Evolutionary conservation across 2,797 vertebrate species (phyloP), one percentile per base, ranked within the genome.

Genomic region (Gallirallus australis): DNA sequence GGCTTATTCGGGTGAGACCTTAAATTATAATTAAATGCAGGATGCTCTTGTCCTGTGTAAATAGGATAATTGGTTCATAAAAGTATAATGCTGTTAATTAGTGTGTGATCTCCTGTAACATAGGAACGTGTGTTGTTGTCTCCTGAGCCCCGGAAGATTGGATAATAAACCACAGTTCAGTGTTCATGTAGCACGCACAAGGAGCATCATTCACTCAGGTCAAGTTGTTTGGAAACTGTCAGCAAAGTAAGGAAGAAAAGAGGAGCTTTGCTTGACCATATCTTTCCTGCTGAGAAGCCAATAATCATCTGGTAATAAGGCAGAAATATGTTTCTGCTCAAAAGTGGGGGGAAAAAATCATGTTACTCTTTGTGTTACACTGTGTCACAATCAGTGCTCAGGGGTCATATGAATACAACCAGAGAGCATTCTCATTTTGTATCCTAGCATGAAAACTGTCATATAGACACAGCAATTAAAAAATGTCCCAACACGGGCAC

Each of bases 21-120:
- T 82, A 83, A 94, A 90, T 95, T 92, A 85, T 91, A 97, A 96
- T 95, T 92, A 94, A 94, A 80, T 76, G 80, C 84, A 91, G 39
- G 77, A 96, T 96, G 59, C 89, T 47, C 66, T 95, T 81, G 69
- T 85, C 72, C 65, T 83, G 25, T 93, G 82, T 92, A 97, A 96
- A 97, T 96, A 95, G 68, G 95, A 37, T 96, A 97, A 96, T 96
- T 94, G 42, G 45, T 83, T 97, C 61, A 95, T 96, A 96, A 96
- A 96, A 92, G 76, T 91, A 35, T 81, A 97, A 97, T 96, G 52
- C 28, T 94, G 79, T 91, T 97, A 96, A 97, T 96, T 96, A 85
- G 91, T 8, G 1, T 90, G 33, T 39, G 93, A 85, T 95, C 87
- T 69, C 71, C 93, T 79, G 70, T 83, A 91, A 90, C 56, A 86